These are phyloP conservation scores for Rotaria magnacalcarata DNA, from an alignment of 2,888 invertebrate species.

Conservation along the genomic window DNA sequence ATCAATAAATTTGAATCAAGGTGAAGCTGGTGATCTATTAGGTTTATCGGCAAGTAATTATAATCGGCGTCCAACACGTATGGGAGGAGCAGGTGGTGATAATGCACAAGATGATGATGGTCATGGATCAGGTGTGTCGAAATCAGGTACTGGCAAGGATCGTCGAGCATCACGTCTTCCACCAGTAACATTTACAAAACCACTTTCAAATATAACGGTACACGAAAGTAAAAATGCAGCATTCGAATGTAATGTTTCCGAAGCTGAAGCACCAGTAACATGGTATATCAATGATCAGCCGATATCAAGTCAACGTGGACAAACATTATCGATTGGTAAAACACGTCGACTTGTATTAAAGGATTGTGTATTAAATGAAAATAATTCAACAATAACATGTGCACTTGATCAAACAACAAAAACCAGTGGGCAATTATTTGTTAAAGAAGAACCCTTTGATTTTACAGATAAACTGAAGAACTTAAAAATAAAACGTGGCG, in stretches of 20 bases:
- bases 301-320: conserved; percentile 10
- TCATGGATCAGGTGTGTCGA: background rate
- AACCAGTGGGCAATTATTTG: conserved; percentile 39
- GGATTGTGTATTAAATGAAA: conserved; percentile 43
- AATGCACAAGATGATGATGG: background rate
- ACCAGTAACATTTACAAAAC: conserved; percentile 39
- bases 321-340: conserved; percentile 43
- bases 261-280: conserved; percentile 42
- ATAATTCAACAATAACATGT: conserved; percentile 41
- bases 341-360: conserved; percentile 43
- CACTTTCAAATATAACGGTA: conserved; percentile 40
- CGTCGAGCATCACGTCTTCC: background rate
- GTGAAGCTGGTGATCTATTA: background rate
- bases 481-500: conserved; percentile 13
- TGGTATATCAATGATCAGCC: conserved; percentile 44
- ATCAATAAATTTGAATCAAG: background rate
- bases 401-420: conserved; percentile 41
- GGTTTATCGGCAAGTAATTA: background rate
- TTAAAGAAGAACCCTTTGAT: conserved; percentile 37
- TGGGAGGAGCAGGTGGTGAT: background rate
- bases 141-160: background rate
- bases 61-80: background rate
- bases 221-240: conserved; percentile 43
- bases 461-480: conserved; percentile 34
- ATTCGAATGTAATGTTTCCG: conserved; percentile 45